A percentile compares a stretch with the other conserved stretches of the same genome.
These are phyloP conservation scores for Drosophila busckii DNA, from an alignment of 1,140 invertebrate species.

Conservation along the genomic window DNA sequence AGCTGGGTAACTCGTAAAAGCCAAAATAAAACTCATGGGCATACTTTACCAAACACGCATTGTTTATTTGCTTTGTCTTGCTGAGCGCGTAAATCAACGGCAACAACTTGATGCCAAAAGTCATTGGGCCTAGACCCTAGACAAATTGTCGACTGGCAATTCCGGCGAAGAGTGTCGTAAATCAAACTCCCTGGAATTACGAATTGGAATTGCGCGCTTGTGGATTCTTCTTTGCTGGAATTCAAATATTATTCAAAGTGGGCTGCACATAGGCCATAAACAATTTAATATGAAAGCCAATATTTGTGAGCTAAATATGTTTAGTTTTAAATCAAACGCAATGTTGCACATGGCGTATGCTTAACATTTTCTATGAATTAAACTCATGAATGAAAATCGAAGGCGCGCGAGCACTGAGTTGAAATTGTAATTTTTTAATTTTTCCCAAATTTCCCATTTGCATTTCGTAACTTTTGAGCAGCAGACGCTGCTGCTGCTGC, in stretches of 20 bases:
- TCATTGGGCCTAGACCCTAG: conserved; percentile 61
- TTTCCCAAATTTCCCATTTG: too few species aligned
- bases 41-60: conserved; percentile 63
- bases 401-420: too few species aligned
- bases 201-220: conserved; percentile 53
- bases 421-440: too few species aligned
- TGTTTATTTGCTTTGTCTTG: conserved; percentile 72
- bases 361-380: conserved; percentile 51
- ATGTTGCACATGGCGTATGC: conserved; percentile 11
- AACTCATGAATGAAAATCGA: conserved; percentile 18
- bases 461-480: conserved; percentile 42
- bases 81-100: conserved; percentile 72
- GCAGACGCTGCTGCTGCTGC: not conserved
- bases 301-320: not conserved
- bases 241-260: too few species aligned
- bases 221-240: conserved; percentile 36
- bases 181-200: conserved; percentile 62
- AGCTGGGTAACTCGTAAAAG: conserved; percentile 14
- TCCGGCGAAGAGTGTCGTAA: conserved; percentile 74
- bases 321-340: too few species aligned
- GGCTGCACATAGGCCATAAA: too few species aligned
- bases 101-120: conserved; percentile 57
- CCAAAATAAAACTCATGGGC: conserved; percentile 24
- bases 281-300: too few species aligned
- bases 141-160: conserved; percentile 77